Evolutionary conservation across 2,113 vertebrate genomes (phyloP), one percentile per base, ranked within the genome.

Genomic region (Orycteropus afer): DNA sequence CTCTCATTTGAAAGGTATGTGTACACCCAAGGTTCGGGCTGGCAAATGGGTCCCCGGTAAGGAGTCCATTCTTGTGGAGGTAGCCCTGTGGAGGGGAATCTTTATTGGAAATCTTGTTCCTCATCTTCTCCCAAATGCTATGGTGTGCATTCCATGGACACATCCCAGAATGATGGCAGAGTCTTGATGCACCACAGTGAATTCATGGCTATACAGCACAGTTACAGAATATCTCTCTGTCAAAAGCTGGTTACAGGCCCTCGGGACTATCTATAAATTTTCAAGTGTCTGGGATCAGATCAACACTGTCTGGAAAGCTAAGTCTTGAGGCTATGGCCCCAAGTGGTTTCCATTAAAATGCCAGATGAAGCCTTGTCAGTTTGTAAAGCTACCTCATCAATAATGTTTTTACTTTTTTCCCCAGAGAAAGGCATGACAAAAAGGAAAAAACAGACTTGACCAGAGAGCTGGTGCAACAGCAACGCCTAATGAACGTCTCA

Each of bases 271-370:
- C 14, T 74, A 79, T 83, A 73, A n/a, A 81, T 94, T 95, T 92
- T 79, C 45, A 71, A 77, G 69, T 37, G 29, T 42, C 92, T 83
- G 47, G 55, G 47, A 71, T 82, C 93, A 73, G 20, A 91, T 77
- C 80, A 71, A 61, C 77, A 73, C 80, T 61, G 49, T 89, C 82
- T 89, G 53, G 86, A 71, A 93, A 83, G 59, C 47, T 73, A 55
- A 85, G 53, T 67, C 32, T 55, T 55, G 22, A 86, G 73, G 77
- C 78, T 73, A 73, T 0, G 1, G 74, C 49, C 80, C 85, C 80
- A 73, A 90, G 1, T 29, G 40, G 77, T 53, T 27, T 47, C 59
- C 83, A 73, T 69, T 84, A 94, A 85, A 89, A 94, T 27, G 22
- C 86, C 63, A 94, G 71, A 22, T 17, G 57, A 89, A 3, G 11